A percentile compares a stretch with the other conserved stretches of the same genome.
Conservation (phyloP, 2,113 vertebrate species). For the Tychaedon coryphoeus region DNA sequence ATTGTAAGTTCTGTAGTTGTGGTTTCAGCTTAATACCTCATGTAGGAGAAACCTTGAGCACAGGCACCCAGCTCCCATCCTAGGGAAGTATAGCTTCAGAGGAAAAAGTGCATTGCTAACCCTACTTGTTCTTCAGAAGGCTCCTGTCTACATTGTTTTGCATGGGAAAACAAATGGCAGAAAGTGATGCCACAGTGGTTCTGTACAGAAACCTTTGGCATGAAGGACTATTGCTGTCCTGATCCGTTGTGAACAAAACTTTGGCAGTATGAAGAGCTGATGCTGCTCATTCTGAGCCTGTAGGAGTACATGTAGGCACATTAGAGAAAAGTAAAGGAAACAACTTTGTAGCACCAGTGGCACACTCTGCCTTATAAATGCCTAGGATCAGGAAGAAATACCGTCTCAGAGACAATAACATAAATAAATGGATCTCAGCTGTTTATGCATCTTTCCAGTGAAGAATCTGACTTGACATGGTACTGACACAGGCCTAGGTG, state of each 20-base stretch:
- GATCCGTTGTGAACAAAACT: neutral
- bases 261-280: neutral
- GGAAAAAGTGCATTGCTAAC: neutral
- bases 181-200: neutral
- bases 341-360: neutral
- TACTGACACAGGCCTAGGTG: rapidly evolving
- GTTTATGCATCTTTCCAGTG: neutral
- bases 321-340: neutral
- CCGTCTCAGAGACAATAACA: neutral
- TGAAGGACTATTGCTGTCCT: neutral
- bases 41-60: neutral
- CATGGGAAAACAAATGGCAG: neutral
- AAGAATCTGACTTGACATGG: neutral
- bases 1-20: neutral
- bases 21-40: neutral
- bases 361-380: neutral
- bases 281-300: neutral
- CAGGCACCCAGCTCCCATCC: neutral
- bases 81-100: neutral
- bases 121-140: neutral
- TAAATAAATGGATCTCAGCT: neutral
- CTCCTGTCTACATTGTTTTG: neutral
- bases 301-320: neutral
- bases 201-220: neutral
- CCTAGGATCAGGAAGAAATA: neutral